phyloP scores from a whole-genome alignment of 35 echinoderm and acorn worm genomes.

The Lytechinus variegatus region DNA sequence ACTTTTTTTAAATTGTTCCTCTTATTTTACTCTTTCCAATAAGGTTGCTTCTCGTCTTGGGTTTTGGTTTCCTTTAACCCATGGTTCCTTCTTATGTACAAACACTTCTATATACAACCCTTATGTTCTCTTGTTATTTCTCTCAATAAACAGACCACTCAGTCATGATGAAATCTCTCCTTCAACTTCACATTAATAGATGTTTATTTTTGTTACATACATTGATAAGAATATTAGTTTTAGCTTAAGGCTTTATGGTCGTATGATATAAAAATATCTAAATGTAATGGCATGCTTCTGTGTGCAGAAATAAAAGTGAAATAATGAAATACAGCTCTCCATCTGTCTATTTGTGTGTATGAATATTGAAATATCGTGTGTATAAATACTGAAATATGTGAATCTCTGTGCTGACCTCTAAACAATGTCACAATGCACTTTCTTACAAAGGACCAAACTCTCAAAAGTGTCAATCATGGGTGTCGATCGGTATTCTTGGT shows the following conservation, averaged over 20 bases:
- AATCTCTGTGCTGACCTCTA: neutral
- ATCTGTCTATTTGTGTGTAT: neutral
- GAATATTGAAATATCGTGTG: neutral
- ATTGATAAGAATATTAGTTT: neutral
- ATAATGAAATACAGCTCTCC: neutral
- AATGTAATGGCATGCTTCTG: conserved; percentile 30
- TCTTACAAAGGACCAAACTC: neutral
- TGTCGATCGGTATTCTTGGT: no score
- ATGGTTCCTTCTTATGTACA: no score
- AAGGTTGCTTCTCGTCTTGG: no score
- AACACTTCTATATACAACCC: no score
- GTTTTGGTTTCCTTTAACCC: no score
- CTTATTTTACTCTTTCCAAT: no score
- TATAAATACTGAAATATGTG: neutral
- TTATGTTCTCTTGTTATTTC: no score
- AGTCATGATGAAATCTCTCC: neutral
- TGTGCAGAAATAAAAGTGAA: conserved; percentile 45
- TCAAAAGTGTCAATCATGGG: no score
- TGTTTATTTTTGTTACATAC: neutral
- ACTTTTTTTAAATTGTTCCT: no score
- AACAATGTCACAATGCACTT: neutral
- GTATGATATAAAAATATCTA: neutral
- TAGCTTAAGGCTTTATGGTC: neutral
- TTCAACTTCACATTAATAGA: neutral
- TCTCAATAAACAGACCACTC: neutral